phyloP scores from a whole-genome alignment of 2,113 vertebrate genomes.

The Progne subis region DNA sequence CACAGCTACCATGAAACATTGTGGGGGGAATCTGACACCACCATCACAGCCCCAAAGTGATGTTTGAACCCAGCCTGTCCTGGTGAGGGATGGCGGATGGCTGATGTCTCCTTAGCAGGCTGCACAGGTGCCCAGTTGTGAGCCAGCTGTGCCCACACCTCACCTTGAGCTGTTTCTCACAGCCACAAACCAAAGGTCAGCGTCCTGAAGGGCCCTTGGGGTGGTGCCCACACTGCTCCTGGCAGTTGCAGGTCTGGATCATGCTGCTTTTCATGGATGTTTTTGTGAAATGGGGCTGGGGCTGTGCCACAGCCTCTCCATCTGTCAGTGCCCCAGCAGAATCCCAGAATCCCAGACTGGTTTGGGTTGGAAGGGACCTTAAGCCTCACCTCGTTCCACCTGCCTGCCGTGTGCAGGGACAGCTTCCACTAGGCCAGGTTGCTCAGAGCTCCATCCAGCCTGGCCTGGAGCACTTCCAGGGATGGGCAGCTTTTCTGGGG shows the following conservation, averaged over 20 bases:
- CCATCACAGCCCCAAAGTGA: background rate
- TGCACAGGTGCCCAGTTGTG: background rate
- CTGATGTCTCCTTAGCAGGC: background rate
- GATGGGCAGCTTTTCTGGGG: background rate
- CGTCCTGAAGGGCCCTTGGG: background rate
- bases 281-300: background rate
- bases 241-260: background rate
- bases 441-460: background rate
- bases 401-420: background rate
- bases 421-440: background rate
- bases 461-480: background rate
- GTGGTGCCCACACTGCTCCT: background rate
- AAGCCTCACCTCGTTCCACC: background rate
- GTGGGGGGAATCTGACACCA: background rate
- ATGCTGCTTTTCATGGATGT: background rate
- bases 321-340: background rate
- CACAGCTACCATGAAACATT: background rate
- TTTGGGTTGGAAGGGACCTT: background rate
- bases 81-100: background rate
- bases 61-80: background rate
- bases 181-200: background rate
- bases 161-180: background rate
- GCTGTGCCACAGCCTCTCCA: background rate
- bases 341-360: background rate
- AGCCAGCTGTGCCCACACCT: background rate